Conservation (phyloP, 2,113 vertebrate genomes). For the Myiozetetes cayanensis region DNA sequence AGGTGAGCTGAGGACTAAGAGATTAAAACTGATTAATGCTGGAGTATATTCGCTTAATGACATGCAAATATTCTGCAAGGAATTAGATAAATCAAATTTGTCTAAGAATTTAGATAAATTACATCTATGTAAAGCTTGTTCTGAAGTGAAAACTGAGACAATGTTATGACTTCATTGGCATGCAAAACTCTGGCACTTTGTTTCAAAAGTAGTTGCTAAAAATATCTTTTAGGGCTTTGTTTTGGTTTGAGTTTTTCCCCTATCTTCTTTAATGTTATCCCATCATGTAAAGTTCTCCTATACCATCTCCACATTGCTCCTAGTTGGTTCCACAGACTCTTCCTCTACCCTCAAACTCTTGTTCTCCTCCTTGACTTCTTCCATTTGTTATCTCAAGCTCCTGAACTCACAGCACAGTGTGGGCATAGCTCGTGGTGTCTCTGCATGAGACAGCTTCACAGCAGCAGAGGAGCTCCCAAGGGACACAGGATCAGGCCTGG, state of each 20-base stretch:
- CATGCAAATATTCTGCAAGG: neutral
- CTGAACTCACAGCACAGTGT: fast-evolving
- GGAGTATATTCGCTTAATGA: neutral
- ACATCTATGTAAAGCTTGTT: neutral
- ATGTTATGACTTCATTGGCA: neutral
- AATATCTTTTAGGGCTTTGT: neutral
- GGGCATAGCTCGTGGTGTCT: neutral
- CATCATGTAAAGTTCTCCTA: neutral
- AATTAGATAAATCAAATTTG: neutral
- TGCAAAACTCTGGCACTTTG: neutral
- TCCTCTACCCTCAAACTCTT: neutral
- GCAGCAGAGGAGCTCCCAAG: neutral
- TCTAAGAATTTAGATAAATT: neutral
- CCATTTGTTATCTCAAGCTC: neutral
- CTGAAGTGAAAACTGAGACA: neutral
- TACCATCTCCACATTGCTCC: neutral
- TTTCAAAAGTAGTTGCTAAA: neutral
- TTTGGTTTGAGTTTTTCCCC: neutral
- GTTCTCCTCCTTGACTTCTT: neutral
- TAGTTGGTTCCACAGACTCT: neutral
- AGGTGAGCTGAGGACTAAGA: neutral
- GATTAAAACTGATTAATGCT: neutral
- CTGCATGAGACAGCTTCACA: neutral
- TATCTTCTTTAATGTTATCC: neutral
- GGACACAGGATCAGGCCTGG: neutral